A percentile compares a stretch with the other conserved stretches of the same genome.
phyloP scores from a whole-genome alignment of 2,888 invertebrate genomes.

The Ferrisia virgata region DNA sequence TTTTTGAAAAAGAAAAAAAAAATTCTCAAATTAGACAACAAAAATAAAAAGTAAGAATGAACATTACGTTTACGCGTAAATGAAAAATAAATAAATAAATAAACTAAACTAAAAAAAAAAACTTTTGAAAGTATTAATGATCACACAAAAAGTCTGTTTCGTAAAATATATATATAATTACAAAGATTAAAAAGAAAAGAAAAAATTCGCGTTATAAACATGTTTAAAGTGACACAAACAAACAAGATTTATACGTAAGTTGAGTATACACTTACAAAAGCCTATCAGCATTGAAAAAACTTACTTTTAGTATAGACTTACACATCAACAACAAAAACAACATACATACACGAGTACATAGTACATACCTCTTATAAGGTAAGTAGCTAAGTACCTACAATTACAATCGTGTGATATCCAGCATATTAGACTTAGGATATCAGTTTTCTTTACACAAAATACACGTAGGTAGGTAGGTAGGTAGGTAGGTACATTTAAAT shows the following conservation, averaged over 20 bases:
- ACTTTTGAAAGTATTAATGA: conserved; percentile 13
- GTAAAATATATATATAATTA: neutral
- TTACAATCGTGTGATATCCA: too few species aligned
- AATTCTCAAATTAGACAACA: neutral
- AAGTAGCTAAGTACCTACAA: too few species aligned
- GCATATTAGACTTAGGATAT: neutral
- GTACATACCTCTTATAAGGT: too few species aligned
- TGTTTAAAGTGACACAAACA: neutral
- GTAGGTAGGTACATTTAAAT: neutral
- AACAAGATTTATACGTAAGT: neutral
- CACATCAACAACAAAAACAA: neutral
- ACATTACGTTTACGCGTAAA: neutral
- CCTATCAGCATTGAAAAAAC: neutral
- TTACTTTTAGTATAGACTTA: neutral
- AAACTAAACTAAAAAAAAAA: neutral
- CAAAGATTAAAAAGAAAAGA: neutral
- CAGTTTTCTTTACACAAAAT: too few species aligned
- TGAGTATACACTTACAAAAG: too few species aligned
- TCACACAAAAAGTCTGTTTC: neutral
- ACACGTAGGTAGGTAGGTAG: too few species aligned
- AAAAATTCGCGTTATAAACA: neutral
- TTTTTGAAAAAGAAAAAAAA: neutral
- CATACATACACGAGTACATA: neutral
- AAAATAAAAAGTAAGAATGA: neutral
- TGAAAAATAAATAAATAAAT: neutral